These are phyloP conservation scores for Cacatua alba DNA, from an alignment of 2,113 vertebrate genomes.

Conservation along the genomic window DNA sequence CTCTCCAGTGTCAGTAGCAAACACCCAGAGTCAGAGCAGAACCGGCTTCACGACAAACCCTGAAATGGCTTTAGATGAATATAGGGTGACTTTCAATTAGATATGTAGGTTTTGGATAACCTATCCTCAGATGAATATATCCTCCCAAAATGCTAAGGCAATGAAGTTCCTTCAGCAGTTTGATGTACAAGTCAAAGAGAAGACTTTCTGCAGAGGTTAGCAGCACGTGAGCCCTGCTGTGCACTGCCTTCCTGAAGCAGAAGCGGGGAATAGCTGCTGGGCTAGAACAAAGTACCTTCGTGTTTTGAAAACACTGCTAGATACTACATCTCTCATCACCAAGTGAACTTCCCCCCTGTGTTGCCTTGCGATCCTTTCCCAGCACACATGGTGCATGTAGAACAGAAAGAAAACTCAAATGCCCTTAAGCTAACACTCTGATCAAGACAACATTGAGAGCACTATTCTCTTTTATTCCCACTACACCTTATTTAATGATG, in stretches of 20 bases:
- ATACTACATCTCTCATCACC: not conserved
- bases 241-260: not conserved
- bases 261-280: constrained; percentile 1
- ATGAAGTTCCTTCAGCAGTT: not conserved
- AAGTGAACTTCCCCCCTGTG: not conserved
- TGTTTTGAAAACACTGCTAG: not conserved
- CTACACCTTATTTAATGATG: not conserved
- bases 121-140: fast-evolving
- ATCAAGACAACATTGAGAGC: not conserved
- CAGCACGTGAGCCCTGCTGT: fast-evolving
- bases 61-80: not conserved
- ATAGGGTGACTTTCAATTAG: fast-evolving
- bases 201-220: not conserved
- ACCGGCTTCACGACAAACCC: fast-evolving
- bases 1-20: not conserved
- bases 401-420: not conserved
- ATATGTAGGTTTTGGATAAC: fast-evolving
- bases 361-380: not conserved
- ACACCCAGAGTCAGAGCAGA: not conserved
- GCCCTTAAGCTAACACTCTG: not conserved
- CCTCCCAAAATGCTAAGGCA: fast-evolving
- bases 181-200: not conserved
- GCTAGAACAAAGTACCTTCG: not conserved
- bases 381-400: not conserved
- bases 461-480: not conserved